Evolutionary conservation across 64 coral and sea anemone species (phyloP).

Genomic region (Cladopsammia gracilis): DNA sequence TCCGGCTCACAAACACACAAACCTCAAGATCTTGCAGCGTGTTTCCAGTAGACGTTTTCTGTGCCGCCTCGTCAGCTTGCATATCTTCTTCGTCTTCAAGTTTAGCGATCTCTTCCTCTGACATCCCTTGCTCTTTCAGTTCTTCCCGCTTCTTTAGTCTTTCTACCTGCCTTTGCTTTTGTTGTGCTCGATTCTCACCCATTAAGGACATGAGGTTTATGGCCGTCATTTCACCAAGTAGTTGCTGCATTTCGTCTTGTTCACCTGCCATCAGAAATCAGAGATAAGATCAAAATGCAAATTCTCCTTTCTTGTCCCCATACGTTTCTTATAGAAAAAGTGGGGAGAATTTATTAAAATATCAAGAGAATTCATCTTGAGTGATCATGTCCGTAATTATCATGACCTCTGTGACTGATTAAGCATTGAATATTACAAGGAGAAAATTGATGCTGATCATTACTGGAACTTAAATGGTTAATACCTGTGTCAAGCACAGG

Average conservation of each 20-base stretch:
- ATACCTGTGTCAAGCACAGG: no score
- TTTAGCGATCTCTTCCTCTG: slow-evolving; percentile 79
- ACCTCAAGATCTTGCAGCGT: slow-evolving; percentile 92
- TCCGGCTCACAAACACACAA: background rate
- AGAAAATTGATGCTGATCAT: no score
- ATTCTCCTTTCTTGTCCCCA: no score
- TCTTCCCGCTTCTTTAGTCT: slow-evolving; percentile 81
- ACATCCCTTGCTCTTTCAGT: slow-evolving; percentile 77
- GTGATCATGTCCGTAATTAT: no score
- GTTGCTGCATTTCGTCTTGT: slow-evolving; percentile 83
- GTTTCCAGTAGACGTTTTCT: slow-evolving; percentile 78
- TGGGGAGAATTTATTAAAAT: no score
- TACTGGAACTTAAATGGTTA: no score
- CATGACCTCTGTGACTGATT: no score
- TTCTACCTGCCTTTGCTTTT: slow-evolving; percentile 79
- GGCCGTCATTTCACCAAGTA: slow-evolving; percentile 75
- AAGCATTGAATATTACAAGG: no score
- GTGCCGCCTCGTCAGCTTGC: slow-evolving; percentile 68
- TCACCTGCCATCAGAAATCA: slow-evolving; percentile 68
- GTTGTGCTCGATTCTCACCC: slow-evolving; percentile 82
- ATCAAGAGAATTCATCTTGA: no score
- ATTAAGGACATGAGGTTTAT: slow-evolving; percentile 78
- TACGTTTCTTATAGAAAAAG: no score
- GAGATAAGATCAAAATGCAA: background rate
- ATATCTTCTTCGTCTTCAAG: slow-evolving; percentile 91